A percentile compares a stretch with the other conserved stretches of the same genome.
phyloP scores from a whole-genome alignment of 1,140 invertebrate species.

The Aphaenogaster rudis region DNA sequence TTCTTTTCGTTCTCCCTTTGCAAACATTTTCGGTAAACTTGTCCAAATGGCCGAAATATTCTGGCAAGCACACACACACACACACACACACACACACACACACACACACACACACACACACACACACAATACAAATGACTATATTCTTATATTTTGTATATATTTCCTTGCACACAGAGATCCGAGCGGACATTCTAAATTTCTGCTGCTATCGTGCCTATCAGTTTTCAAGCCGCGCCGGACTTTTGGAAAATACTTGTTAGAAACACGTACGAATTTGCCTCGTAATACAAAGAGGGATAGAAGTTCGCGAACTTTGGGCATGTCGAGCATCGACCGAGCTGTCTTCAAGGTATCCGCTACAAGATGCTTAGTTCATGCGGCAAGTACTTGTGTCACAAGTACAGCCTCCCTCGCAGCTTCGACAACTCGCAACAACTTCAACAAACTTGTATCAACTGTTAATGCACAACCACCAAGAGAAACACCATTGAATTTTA shows the following conservation, averaged over 20 bases:
- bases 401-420: slow-evolving; percentile 12
- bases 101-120: no score
- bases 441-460: slow-evolving; percentile 33
- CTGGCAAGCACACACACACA: no score
- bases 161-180: background rate
- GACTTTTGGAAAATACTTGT: slow-evolving; percentile 27
- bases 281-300: background rate
- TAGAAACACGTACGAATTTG: slow-evolving; percentile 26
- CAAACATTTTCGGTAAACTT: background rate
- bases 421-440: slow-evolving; percentile 55
- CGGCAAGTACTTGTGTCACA: slow-evolving; percentile 40
- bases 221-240: background rate
- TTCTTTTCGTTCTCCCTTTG: background rate
- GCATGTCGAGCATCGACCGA: slow-evolving; percentile 22
- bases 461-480: slow-evolving; percentile 10
- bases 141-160: background rate
- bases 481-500: background rate
- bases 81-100: no score
- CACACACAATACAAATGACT: background rate
- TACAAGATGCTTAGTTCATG: slow-evolving; percentile 49
- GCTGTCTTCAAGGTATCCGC: slow-evolving; percentile 46
- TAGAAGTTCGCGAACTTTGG: slow-evolving; percentile 34
- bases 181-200: slow-evolving; percentile 6
- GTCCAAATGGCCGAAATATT: background rate
- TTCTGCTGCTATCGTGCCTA: background rate